Conservation (phyloP, 2,888 invertebrate genomes). For the Sarcophaga caerulescens region DNA sequence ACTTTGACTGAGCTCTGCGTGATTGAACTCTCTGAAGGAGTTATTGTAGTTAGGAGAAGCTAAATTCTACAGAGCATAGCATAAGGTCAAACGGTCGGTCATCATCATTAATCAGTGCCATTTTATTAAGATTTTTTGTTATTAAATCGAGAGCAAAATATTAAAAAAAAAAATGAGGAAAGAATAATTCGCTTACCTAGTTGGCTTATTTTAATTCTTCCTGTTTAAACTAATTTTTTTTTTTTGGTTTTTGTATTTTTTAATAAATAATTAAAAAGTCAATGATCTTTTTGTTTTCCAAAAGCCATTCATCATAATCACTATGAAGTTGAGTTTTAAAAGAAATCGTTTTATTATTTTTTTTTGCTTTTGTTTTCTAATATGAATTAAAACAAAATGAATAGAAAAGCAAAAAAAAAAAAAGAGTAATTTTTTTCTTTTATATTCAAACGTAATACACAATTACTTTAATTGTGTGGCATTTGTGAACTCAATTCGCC, state of each 20-base stretch:
- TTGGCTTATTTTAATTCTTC: background rate
- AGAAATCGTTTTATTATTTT: background rate
- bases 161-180: no score
- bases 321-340: background rate
- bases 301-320: background rate
- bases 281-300: background rate
- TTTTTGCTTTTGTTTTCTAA: background rate
- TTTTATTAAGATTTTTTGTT: no score
- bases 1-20: no score
- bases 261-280: background rate
- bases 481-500: slow-evolving; percentile 22
- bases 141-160: no score
- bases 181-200: no score
- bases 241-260: no score
- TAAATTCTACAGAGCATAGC: no score
- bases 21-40: no score
- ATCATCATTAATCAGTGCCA: no score
- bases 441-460: slow-evolving; percentile 18
- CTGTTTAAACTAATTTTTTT: background rate
- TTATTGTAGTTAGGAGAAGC: no score
- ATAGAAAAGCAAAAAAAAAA: background rate
- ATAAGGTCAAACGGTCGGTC: no score
- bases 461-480: slow-evolving; percentile 58
- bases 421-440: background rate
- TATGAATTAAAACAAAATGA: background rate